A percentile compares a stretch with the other conserved stretches of the same genome.
Conservation (phyloP, 2,113 vertebrate genomes). For the Gymnocephalus cernua region DNA sequence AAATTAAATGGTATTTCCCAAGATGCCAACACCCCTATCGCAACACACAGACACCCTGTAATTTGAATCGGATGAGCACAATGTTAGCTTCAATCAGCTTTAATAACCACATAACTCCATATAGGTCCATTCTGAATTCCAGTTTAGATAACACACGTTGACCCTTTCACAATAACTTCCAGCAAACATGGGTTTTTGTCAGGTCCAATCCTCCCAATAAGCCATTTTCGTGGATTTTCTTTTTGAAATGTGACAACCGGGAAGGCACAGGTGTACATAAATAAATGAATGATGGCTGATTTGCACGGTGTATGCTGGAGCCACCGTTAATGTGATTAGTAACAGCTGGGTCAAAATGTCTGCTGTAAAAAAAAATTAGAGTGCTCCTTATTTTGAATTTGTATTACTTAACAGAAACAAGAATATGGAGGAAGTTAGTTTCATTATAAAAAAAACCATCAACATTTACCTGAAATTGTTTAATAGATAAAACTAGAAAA, state of each 20-base stretch:
- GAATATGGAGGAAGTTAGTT: background rate
- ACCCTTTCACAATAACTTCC: background rate
- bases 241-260: too few relatives aligned
- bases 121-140: background rate
- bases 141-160: background rate
- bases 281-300: too few relatives aligned
- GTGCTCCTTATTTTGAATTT: background rate
- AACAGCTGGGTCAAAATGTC: background rate
- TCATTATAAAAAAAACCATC: background rate
- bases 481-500: too few relatives aligned
- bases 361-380: background rate
- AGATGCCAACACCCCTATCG: background rate
- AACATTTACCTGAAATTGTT: too few relatives aligned
- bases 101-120: background rate
- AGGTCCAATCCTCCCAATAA: background rate
- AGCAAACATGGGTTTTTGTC: background rate
- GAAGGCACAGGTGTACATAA: too few relatives aligned
- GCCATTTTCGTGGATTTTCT: too few relatives aligned
- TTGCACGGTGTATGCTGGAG: too few relatives aligned
- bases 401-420: background rate
- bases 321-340: background rate
- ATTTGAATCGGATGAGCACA: background rate
- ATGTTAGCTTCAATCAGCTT: background rate
- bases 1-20: slow-evolving; percentile 13
- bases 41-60: background rate